Evolutionary conservation across 2,797 vertebrate genomes (phyloP).

Genomic region (Falco cherrug): DNA sequence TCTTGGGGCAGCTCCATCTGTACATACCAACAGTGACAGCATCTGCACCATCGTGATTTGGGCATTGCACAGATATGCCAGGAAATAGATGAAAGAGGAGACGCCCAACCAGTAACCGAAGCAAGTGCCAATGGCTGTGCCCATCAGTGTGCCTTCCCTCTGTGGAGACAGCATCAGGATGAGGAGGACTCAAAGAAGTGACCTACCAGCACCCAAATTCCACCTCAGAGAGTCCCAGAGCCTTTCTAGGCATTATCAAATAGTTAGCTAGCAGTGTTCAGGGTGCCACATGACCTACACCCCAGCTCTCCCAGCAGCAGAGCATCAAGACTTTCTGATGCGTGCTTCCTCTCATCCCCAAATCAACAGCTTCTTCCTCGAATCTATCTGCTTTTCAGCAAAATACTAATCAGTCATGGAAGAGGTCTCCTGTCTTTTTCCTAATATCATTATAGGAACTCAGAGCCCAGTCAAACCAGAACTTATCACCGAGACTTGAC

Average conservation of each 20-base stretch:
- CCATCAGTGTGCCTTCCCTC: conserved; percentile 97
- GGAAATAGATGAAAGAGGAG: conserved; percentile 94
- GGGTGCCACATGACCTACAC: background rate
- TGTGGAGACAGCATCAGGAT: conserved; percentile 65
- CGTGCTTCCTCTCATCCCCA: background rate
- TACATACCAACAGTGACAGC: conserved; percentile 91
- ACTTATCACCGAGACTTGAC: background rate
- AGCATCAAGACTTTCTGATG: background rate
- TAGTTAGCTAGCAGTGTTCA: background rate
- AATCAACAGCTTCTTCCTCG: background rate
- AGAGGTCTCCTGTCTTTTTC: background rate
- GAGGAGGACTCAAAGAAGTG: background rate
- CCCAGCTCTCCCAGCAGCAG: background rate
- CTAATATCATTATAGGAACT: background rate
- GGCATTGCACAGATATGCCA: conserved; percentile 93
- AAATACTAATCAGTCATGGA: background rate
- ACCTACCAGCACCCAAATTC: background rate
- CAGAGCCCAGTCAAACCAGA: background rate
- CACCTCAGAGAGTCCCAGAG: background rate
- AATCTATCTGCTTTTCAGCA: background rate
- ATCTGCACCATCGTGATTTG: conserved; percentile 98
- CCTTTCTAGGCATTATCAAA: background rate
- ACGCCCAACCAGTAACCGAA: conserved; percentile 98
- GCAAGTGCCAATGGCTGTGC: conserved; percentile 96
- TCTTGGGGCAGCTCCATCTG: background rate